Evolutionary conservation across 1,140 invertebrate species (phyloP).

Genomic region (Hyles euphorbiae): DNA sequence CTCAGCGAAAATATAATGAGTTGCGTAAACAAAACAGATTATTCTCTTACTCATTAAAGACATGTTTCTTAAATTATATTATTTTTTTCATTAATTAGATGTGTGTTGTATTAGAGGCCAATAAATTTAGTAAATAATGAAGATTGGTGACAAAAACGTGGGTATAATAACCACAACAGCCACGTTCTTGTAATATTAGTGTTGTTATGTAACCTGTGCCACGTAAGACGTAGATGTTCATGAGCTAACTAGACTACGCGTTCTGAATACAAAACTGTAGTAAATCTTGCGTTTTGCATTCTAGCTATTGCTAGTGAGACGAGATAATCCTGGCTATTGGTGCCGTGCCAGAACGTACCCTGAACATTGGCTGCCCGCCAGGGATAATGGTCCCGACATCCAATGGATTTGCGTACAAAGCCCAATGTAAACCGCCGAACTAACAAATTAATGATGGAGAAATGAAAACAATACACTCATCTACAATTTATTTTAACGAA

Average conservation of each 20-base stretch:
- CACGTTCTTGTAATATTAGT: no score
- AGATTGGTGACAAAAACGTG: no score
- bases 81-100: conserved; percentile 6
- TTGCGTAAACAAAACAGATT: not conserved
- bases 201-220: no score
- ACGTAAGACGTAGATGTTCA: no score
- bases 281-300: conserved; percentile 27
- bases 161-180: no score
- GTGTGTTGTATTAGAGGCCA: no score
- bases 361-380: conserved; percentile 33
- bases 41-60: not conserved
- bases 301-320: conserved; percentile 24
- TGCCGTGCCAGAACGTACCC: conserved; percentile 37
- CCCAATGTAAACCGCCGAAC: conserved; percentile 17
- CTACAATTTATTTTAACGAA: not conserved
- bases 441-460: conserved; percentile 8
- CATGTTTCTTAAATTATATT: not conserved
- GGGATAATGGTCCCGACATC: conserved; percentile 28
- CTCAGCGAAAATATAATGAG: no score
- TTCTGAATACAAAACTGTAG: conserved; percentile 17
- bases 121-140: no score
- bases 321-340: conserved; percentile 39
- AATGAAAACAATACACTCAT: not conserved
- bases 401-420: conserved; percentile 31
- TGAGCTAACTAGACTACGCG: conserved; percentile 13